Base-by-base conservation (phyloP, 1,140 invertebrate genomes). In the Hyposmocoma kahamanoa region DNA sequence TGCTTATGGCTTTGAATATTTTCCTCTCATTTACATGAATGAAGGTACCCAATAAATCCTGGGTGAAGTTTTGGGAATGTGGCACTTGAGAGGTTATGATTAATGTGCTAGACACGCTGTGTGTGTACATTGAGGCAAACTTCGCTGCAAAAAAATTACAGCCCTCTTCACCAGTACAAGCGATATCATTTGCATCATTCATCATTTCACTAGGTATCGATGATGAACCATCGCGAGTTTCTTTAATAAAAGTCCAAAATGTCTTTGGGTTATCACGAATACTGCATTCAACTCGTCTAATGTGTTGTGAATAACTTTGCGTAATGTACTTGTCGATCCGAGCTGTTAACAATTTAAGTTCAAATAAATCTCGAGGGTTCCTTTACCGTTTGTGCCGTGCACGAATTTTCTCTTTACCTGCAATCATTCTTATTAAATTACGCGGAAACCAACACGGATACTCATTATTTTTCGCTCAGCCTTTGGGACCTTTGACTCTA, bases 231-330 rank as follows among this genome's bases (percentile, higher is more conserved):
- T 18, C 15, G 6, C 42, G 42, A 11, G 3, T 44, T 28, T 5
- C 17, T 11, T 47, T 47, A 19, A 47, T 11, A 18, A 47, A 47
- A 2, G 30, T 22, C 44, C 44, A 47, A 22, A 47, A 47, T 4
- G 3, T 26, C 36, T 47, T 47, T 6, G 18, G 19, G 24, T 47
- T 36, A 10, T 8, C 17, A 21, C 6, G 10, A 10, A 47, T 5
- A 15, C 19, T 11, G 4, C 8, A 20, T 36, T 47, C 44, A 10
- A 38, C n/a, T n/a, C 20, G 6, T 11, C 4, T 19, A 2, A 22
- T 47, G 36, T 47, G 36, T 1, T 9, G 1, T 11, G 2, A 1
- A 22, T 47, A 34, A 19, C 44, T 36, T 6, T 18, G 1, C 6
- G 1, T 34, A 5, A n/a, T 22, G 22, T 36, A 10, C 22, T 22